Conservation (phyloP, 2,797 vertebrate species). For the Peromyscus eremicus region DNA sequence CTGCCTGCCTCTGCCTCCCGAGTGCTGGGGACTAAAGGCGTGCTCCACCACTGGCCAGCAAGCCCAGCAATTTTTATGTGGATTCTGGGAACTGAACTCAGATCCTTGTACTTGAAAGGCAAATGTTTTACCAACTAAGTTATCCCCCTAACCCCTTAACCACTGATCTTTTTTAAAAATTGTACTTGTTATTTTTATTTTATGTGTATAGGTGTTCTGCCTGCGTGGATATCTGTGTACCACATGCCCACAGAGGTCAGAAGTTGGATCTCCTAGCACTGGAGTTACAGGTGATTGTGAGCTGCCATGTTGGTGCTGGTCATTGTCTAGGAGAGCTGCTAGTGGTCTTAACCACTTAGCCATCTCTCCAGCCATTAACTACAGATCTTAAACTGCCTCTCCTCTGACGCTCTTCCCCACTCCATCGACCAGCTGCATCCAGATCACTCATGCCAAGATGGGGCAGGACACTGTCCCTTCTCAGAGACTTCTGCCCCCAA, state of each 20-base stretch:
- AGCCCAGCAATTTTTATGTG: background rate
- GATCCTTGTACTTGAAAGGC: background rate
- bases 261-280: background rate
- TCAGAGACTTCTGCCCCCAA: background rate
- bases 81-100: background rate
- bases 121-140: background rate
- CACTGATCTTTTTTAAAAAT: background rate
- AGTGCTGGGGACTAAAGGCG: background rate
- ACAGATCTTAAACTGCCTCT: background rate
- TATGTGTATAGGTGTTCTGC: background rate
- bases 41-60: background rate
- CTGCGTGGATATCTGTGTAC: background rate
- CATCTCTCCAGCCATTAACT: background rate
- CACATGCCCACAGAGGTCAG: background rate
- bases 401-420: background rate
- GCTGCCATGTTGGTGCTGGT: background rate
- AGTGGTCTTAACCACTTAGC: background rate
- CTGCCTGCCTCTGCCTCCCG: background rate
- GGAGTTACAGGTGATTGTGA: background rate
- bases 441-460: background rate
- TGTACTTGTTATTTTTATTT: background rate
- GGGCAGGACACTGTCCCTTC: background rate
- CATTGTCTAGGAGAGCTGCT: background rate
- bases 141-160: background rate
- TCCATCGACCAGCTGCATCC: background rate